Percentiles rank a stretch among this genome's conserved stretches.
Evolutionary conservation across 2,797 vertebrate species (phyloP).

Genomic region (Aeoliscus strigatus): DNA sequence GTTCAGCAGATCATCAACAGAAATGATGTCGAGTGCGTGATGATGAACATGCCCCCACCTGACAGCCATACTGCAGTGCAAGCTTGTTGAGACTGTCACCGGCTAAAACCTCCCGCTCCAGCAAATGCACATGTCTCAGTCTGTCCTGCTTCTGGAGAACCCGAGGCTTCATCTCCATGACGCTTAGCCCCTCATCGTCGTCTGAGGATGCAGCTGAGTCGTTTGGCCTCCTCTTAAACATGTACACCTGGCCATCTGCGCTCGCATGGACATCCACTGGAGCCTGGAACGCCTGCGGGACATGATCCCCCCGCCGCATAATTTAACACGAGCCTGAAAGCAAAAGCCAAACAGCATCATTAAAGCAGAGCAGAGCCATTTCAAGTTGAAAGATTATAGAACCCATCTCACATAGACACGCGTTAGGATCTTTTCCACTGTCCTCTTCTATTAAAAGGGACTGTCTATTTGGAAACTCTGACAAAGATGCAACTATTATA

Average conservation of each 20-base stretch:
- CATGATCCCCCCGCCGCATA: conserved; percentile 79
- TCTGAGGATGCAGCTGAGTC: conserved; percentile 76
- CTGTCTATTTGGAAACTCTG: no score
- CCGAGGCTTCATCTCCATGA: conserved; percentile 70
- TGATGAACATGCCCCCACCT: no score
- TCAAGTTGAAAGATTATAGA: no score
- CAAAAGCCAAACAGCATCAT: conserved; percentile 4
- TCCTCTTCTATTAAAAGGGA: no score
- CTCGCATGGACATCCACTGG: conserved; percentile 80
- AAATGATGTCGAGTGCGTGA: not conserved
- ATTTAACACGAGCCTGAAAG: conserved; percentile 22
- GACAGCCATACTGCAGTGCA: conserved; percentile 90
- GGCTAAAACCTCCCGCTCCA: conserved; percentile 78
- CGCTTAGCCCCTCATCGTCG: conserved; percentile 77
- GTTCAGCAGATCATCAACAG: not conserved
- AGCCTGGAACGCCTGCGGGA: conserved; percentile 80
- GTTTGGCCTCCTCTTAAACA: conserved; percentile 71
- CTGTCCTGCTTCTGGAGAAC: conserved; percentile 43
- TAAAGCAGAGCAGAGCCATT: no score
- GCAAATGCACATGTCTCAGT: conserved; percentile 67
- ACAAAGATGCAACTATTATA: no score
- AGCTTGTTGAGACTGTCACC: conserved; percentile 90
- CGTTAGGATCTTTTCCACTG: no score
- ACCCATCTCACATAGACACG: no score
- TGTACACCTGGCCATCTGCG: conserved; percentile 79